Evolutionary conservation across 2,113 vertebrate genomes (phyloP).

Genomic region (Apteryx mantelli): DNA sequence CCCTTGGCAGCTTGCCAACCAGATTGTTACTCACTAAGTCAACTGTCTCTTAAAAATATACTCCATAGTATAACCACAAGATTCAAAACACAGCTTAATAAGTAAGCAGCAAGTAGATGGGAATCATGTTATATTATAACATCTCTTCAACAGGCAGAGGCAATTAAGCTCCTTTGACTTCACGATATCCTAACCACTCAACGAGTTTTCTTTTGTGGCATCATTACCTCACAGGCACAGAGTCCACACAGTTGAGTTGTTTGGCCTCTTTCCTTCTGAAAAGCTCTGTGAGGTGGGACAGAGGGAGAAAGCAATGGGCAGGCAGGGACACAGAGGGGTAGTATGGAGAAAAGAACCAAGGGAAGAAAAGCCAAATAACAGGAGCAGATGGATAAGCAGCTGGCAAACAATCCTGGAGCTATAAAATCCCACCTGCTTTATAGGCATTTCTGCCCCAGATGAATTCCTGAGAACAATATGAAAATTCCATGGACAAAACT

Average conservation of each 20-base stretch:
- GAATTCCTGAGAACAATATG: not conserved
- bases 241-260: not conserved
- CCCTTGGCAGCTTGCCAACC: conserved; percentile 1
- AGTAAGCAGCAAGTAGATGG: not conserved
- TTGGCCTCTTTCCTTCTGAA: not conserved
- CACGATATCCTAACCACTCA: not conserved
- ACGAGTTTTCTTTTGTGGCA: not conserved
- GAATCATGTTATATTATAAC: not conserved
- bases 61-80: not conserved
- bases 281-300: not conserved
- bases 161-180: not conserved
- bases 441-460: not conserved
- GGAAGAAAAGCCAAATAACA: not conserved
- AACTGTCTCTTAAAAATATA: not conserved
- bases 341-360: not conserved
- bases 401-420: not conserved
- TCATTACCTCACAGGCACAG: not conserved
- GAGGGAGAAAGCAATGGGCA: not conserved
- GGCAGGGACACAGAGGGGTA: not conserved
- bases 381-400: not conserved
- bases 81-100: conserved; percentile 3
- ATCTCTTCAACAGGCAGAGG: not conserved
- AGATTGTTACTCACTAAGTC: not conserved
- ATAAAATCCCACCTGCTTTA: not conserved
- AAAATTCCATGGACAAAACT: not conserved